Evolutionary conservation across 2,888 invertebrate genomes (phyloP).

Genomic region (Electrophaes corylata): DNA sequence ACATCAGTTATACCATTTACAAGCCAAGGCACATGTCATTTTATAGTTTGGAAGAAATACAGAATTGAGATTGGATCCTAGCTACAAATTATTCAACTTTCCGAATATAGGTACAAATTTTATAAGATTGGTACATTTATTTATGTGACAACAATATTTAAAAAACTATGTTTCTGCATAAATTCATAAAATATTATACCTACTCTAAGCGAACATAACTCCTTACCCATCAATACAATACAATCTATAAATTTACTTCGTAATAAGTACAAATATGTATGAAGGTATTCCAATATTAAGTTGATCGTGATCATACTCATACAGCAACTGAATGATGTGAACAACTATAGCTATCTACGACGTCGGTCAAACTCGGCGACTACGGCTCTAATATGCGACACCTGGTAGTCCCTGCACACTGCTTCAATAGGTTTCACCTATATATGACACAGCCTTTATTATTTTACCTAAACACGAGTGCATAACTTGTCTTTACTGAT

Average conservation of each 20-base stretch:
- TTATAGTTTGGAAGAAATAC: conserved; percentile 77
- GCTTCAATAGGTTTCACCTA: conserved; percentile 59
- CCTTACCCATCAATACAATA: conserved; percentile 75
- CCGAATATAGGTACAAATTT: conserved; percentile 83
- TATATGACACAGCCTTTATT: conserved; percentile 72
- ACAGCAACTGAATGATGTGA: conserved; percentile 30
- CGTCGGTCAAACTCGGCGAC: conserved; percentile 18
- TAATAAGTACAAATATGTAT: conserved; percentile 77
- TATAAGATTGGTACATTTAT: conserved; percentile 83
- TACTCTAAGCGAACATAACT: conserved; percentile 82
- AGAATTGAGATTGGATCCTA: conserved; percentile 83
- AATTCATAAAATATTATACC: conserved; percentile 82
- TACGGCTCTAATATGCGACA: conserved; percentile 26
- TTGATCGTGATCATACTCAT: conserved; percentile 36
- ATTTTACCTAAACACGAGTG: conserved; percentile 59
- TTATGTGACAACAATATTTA: conserved; percentile 84
- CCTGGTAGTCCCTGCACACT: conserved; percentile 42
- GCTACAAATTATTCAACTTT: conserved; percentile 83
- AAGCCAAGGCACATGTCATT: conserved; percentile 82
- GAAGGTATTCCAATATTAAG: conserved; percentile 46
- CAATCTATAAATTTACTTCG: conserved; percentile 77
- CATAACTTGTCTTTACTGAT: conserved; percentile 44
- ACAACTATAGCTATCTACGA: conserved; percentile 26
- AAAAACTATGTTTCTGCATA: conserved; percentile 84
- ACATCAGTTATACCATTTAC: conserved; percentile 71